phyloP scores from a whole-genome alignment of 2,797 vertebrate genomes.

The Danio tinwini region DNA sequence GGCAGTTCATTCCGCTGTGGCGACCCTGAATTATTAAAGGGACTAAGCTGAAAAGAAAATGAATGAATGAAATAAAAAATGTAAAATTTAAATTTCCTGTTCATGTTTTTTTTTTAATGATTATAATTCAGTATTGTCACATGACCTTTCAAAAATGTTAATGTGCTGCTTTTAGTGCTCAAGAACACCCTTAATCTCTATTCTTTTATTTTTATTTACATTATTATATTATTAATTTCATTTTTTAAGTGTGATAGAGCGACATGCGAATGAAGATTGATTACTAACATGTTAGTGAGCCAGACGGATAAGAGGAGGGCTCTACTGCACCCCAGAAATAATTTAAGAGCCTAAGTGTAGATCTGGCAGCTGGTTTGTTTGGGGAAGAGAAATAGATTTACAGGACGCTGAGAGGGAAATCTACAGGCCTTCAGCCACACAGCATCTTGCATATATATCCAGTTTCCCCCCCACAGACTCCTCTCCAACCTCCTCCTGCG shows the following conservation, averaged over 20 bases:
- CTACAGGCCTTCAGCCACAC: conserved; percentile 61
- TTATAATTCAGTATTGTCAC: not conserved
- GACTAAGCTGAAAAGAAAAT: too few relatives aligned
- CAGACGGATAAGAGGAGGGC: not conserved
- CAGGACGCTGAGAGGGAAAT: conserved; percentile 50
- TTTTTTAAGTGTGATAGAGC: not conserved
- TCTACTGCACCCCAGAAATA: not conserved
- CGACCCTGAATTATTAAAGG: too few relatives aligned
- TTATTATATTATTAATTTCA: not conserved
- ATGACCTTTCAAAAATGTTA: not conserved
- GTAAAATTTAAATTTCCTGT: too few relatives aligned
- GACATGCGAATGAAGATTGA: conserved; percentile 30
- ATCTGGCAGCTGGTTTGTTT: conserved; percentile 34
- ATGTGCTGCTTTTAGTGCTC: not conserved
- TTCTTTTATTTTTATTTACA: too few relatives aligned
- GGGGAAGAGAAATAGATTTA: conserved; percentile 46
- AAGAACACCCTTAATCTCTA: not conserved
- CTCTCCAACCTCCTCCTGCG: conserved; percentile 66
- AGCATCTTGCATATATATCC: conserved; percentile 65
- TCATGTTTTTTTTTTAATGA: too few relatives aligned
- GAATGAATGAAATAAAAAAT: too few relatives aligned
- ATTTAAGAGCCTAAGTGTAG: conserved; percentile 33
- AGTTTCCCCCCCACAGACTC: conserved; percentile 60
- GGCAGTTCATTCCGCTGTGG: too few relatives aligned
- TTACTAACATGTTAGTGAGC: conserved; percentile 12